Evolutionary conservation across 1,140 invertebrate genomes (phyloP), one percentile per base, ranked within the genome.

Genomic region (Trissolcus basalis): DNA sequence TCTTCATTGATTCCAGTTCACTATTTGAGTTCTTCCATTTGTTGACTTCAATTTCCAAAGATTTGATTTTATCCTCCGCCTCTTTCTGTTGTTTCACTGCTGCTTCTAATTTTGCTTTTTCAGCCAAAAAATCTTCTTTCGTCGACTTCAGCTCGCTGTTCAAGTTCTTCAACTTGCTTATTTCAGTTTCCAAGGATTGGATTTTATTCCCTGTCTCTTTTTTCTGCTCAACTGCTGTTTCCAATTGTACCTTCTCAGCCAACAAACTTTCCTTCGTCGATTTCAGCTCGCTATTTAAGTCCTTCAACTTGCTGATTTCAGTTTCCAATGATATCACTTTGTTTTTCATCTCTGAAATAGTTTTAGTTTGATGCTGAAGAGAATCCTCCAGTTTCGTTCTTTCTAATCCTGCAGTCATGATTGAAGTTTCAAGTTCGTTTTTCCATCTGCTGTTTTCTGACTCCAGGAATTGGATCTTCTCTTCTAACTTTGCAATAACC

Each of bases 181-280:
- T 33, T n/a, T 61, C 51, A 2, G n/a, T 0, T 12, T 72, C 50
- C n/a, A 65, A 14, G 36, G 6, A n/a, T 15, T 56, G n/a, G 8
- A 60, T 47, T 27, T 49, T 67, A 43, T 27, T 54, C 64, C 35
- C 27, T n/a, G n/a, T n/a, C n/a, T n/a, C n/a, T n/a, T n/a, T n/a
- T n/a, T n/a, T n/a, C n/a, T n/a, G n/a, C n/a, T n/a, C n/a, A n/a
- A n/a, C n/a, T n/a, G n/a, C n/a, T n/a, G n/a, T n/a, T n/a, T n/a
- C n/a, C n/a, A n/a, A n/a, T n/a, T n/a, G n/a, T n/a, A n/a, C n/a
- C n/a, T n/a, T n/a, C n/a, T n/a, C n/a, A n/a, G n/a, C n/a, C n/a
- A n/a, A n/a, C n/a, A n/a, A n/a, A n/a, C n/a, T n/a, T n/a, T n/a
- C 15, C 33, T 47, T 19, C 0, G 10, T 1, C 7, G 1, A 35